Evolutionary conservation across 2,888 invertebrate genomes (phyloP).

Genomic region (Tipula helvola): DNA sequence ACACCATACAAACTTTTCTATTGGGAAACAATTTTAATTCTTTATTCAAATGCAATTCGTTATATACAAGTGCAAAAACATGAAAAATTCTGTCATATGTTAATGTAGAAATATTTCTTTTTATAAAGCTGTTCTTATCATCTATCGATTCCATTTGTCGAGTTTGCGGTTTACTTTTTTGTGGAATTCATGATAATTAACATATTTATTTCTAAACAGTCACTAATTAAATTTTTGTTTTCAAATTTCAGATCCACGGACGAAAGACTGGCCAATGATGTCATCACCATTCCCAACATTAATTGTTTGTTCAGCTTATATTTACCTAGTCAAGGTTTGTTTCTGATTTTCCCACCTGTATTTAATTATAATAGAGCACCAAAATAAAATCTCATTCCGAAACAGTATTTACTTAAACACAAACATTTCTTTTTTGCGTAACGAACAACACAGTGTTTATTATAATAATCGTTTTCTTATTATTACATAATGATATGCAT

Average conservation of each 20-base stretch:
- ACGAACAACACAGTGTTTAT: not conserved
- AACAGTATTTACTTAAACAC: not conserved
- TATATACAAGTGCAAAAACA: no score
- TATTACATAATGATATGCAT: not conserved
- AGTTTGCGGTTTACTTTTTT: no score
- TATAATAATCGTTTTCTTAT: not conserved
- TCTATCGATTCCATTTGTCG: no score
- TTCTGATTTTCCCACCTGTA: not conserved
- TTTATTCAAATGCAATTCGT: no score
- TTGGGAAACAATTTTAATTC: no score
- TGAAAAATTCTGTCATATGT: no score
- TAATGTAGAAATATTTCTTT: no score
- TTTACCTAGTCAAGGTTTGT: slow-evolving; percentile 75
- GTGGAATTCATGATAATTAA: no score
- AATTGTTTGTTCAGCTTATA: slow-evolving; percentile 77
- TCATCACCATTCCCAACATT: slow-evolving; percentile 86
- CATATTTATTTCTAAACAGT: no score
- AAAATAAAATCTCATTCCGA: not conserved
- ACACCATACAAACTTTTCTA: no score
- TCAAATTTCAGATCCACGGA: slow-evolving; percentile 77
- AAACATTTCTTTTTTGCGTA: not conserved
- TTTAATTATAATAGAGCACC: not conserved
- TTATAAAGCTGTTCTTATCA: no score
- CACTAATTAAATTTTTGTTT: slow-evolving; percentile 25
- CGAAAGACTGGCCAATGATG: slow-evolving; percentile 88